Evolutionary conservation across 2,888 invertebrate genomes (phyloP), one percentile per base, ranked within the genome.

Genomic region (Cataglyphis albicans): DNA sequence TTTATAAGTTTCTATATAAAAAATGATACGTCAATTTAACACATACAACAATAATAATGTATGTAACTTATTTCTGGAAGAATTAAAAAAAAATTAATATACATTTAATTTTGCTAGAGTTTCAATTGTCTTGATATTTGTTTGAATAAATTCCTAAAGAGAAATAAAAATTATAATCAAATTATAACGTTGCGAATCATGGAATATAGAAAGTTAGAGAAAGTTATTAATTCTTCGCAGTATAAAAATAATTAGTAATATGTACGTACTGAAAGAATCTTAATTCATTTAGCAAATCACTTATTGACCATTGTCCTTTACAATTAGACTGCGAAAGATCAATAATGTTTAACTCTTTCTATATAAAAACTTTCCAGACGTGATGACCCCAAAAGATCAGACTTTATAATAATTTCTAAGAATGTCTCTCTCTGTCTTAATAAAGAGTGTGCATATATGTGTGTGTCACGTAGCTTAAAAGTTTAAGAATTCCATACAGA

Each of bases 341-440:
- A 63, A 74, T 74, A 74, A 32, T 63, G 1, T 63, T 74, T 74
- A 74, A 74, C 63, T 63, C 63, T 74, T 74, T 63, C 74, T 63
- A 74, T 74, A 74, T 74, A 74, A 74, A 73, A 74, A 74, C 10
- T 32, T 21, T 63, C 63, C 74, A 74, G 74, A 63, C 74, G 10
- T 25, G 74, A 63, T 63, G 74, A 74, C 44, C 74, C 9, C 32
- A 74, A 63, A 44, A 74, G 32, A 44, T 44, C 74, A 63, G 63
- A 63, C 59, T 72, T 59, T 38, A 72, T 72, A 57, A 72, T 59
- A 72, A 72, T 59, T 59, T 72, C 72, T 59, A 72, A 65, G 48
- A 65, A 75, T 64, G 35, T 48, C 21, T 18, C 52, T 52, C 52
- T 52, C 1, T 21, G 21, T 48, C 15, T 21, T 64, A 64, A 75